These are phyloP conservation scores for Macrostomum lignano DNA, from an alignment of 1,140 invertebrate genomes.

Conservation along the genomic window DNA sequence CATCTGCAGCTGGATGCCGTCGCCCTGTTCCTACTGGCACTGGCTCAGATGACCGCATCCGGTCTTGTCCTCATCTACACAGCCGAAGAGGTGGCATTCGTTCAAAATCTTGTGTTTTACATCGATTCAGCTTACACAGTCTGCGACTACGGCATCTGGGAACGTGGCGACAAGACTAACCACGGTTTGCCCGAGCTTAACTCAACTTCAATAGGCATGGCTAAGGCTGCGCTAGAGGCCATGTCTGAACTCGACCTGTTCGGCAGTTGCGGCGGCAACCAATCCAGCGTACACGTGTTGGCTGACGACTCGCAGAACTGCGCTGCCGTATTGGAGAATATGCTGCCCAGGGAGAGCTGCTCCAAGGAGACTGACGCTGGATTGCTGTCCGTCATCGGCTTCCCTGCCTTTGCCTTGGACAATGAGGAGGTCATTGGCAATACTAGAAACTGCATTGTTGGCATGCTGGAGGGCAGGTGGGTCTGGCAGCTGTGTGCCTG, in stretches of 20 bases:
- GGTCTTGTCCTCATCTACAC: constrained; percentile 76
- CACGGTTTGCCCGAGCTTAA: constrained; percentile 89
- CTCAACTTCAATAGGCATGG: constrained; percentile 65
- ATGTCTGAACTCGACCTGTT: constrained; percentile 96
- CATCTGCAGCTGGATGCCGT: constrained; percentile 90
- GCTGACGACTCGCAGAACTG: constrained; percentile 96
- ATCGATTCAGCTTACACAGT: constrained; percentile 89
- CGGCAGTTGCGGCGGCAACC: constrained; percentile 68
- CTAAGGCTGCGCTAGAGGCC: constrained; percentile 66
- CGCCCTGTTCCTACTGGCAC: constrained; percentile 62
- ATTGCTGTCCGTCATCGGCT: constrained; percentile 71
- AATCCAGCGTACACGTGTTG: constrained; percentile 81
- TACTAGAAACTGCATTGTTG: constrained; percentile 53
- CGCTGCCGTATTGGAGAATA: constrained; percentile 23
- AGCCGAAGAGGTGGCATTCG: constrained; percentile 80
- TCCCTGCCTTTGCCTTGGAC: constrained; percentile 94
- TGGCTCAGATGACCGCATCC: constrained; percentile 97
- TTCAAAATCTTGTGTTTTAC: constrained; percentile 93
- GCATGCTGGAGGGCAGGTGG: constrained; percentile 29
- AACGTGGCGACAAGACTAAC: constrained; percentile 95
- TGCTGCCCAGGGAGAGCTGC: constrained; percentile 2
- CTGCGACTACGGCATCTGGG: constrained; percentile 99
- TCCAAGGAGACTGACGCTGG: constrained; percentile 62
- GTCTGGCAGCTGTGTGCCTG: no score
- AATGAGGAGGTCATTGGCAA: constrained; percentile 57